These are phyloP conservation scores for Canis aureus DNA, from an alignment of 2,113 vertebrate species.

Conservation along the genomic window DNA sequence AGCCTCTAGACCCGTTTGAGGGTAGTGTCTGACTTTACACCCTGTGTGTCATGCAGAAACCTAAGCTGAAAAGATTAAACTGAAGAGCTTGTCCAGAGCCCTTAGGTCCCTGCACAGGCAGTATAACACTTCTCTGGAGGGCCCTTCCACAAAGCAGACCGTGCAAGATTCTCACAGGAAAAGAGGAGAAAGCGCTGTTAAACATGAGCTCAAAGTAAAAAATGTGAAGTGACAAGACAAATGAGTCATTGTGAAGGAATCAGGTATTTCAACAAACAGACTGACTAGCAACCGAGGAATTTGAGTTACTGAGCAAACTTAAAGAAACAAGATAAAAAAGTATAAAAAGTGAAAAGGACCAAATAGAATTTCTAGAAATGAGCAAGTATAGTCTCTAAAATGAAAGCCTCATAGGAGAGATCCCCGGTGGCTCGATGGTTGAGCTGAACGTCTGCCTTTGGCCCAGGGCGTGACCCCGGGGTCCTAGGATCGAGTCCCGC, in stretches of 20 bases:
- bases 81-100: not conserved
- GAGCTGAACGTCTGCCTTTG: too few relatives aligned
- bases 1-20: not conserved
- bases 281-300: not conserved
- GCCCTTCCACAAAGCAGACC: not conserved
- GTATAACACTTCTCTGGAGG: not conserved
- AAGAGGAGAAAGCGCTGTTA: not conserved
- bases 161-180: not conserved
- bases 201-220: not conserved
- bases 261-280: not conserved
- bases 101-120: not conserved
- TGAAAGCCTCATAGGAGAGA: not conserved
- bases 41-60: not conserved
- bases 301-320: not conserved
- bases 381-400: not conserved
- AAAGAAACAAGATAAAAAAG: not conserved
- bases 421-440: too few relatives aligned
- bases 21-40: fast-evolving
- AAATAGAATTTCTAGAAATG: not conserved
- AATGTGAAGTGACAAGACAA: not conserved
- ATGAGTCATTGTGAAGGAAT: not conserved
- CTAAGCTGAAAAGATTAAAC: not conserved
- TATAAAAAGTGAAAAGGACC: not conserved
- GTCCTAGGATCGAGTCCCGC: too few relatives aligned
- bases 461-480: too few relatives aligned